Percentiles rank a stretch among this genome's conserved stretches.
Conservation (phyloP, 2,888 invertebrate species). For the Caenorhabditis sp. region DNA sequence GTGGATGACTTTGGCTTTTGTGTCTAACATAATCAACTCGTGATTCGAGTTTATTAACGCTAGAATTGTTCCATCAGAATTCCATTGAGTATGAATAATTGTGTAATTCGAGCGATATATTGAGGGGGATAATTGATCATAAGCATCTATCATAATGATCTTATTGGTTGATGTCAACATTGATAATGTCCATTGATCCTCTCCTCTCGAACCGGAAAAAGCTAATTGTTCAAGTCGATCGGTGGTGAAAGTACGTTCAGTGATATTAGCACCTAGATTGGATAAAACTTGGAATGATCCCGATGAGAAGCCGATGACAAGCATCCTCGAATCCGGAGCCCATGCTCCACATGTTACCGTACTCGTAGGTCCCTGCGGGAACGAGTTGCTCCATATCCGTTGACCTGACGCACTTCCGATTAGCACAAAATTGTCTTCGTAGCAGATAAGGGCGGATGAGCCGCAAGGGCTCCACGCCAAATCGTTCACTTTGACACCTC, state of each 20-base stretch:
- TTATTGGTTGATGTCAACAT: conserved; percentile 41
- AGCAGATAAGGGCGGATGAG: conserved; percentile 95
- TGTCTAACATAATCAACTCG: conserved; percentile 47
- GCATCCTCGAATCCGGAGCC: conserved; percentile 94
- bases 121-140: conserved; percentile 32
- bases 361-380: conserved; percentile 75
- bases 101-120: conserved; percentile 35
- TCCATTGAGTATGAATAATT: conserved; percentile 63
- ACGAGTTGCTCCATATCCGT: conserved; percentile 94
- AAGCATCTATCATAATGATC: conserved; percentile 46
- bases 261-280: conserved; percentile 61
- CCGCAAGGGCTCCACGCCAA: conserved; percentile 99
- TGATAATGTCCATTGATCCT: conserved; percentile 63
- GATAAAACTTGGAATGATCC: conserved; percentile 63
- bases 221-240: conserved; percentile 54
- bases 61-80: conserved; percentile 58
- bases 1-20: conserved; percentile 37
- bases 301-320: conserved; percentile 62
- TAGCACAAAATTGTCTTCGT: conserved; percentile 95
- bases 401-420: conserved; percentile 77
- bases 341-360: conserved; percentile 92
- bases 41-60: conserved; percentile 58
- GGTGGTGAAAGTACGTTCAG: conserved; percentile 57
- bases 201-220: conserved; percentile 47
- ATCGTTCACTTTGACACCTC: conserved; percentile 94